These are phyloP conservation scores for Podarcis siculus DNA, from an alignment of 2,797 vertebrate species.

Conservation along the genomic window DNA sequence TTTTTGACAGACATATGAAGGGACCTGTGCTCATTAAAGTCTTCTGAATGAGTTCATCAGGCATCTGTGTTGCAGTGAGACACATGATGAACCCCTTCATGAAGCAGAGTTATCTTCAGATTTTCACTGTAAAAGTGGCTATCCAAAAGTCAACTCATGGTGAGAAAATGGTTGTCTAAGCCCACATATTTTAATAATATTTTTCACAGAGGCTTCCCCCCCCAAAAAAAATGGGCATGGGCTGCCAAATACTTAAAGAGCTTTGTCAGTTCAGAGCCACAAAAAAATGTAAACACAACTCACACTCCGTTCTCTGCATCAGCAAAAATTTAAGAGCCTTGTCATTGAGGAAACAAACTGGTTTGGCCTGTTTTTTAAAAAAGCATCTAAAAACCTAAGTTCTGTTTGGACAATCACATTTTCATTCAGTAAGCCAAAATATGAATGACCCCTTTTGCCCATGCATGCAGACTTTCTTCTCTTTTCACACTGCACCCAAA, in stretches of 20 bases:
- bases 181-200: neutral
- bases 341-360: neutral
- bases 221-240: no score
- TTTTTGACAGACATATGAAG: neutral
- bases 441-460: neutral
- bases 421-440: neutral
- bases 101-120: neutral
- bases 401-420: neutral
- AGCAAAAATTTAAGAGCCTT: neutral
- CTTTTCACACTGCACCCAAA: neutral
- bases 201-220: neutral
- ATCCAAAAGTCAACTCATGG: neutral
- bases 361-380: neutral
- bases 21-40: neutral
- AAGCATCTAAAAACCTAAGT: neutral
- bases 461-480: neutral
- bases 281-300: no score
- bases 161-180: neutral
- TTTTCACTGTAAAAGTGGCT: neutral
- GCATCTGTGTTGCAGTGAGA: neutral
- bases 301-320: no score
- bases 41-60: neutral
- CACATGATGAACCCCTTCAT: neutral
- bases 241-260: neutral
- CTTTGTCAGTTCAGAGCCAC: no score